Evolutionary conservation across 2,797 vertebrate genomes (phyloP), one percentile per base, ranked within the genome.

Genomic region (Malacoraja senta): DNA sequence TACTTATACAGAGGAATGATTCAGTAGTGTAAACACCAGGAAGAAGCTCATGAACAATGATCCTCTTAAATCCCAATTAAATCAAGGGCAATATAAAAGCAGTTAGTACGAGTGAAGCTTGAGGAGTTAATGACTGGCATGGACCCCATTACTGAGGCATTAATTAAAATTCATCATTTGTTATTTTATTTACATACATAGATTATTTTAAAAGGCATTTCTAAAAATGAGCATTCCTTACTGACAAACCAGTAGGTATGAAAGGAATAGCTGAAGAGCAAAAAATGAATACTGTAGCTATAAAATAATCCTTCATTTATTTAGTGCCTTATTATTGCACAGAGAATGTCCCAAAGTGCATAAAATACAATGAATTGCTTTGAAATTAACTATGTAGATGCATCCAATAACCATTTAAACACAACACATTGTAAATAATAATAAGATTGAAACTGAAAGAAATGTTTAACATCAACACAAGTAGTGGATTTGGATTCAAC

Each of bases 71-170:
- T 88, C 83, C 61, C 83, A 65, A 88, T 63, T 88, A 88, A 65
- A 88, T 88, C 83, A 88, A 65, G 83, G 83, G 29, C 58, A 88
- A 88, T 88, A 63, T 88, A 88, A 88, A 61, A 88, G 83, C 83
- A 65, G 29, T 88, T 88, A 88, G 83, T 15, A 88, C 13, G 24
- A 58, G 44, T 83, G 81, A 83, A 61, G 26, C 81, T 83, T 61
- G 61, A 68, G 84, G n/a, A 65, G 29, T 65, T 88, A 88, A 88
- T 65, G 29, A 88, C 61, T 65, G 61, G n/a, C n/a, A 68, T 88
- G 61, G n/a, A 68, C 61, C 61, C 84, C n/a, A 88, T 63, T 65
- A 17, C 32, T 65, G 29, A 88, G 61, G 61, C 84, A 88, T 88
- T 88, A 65, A 65, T 88, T 88, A 32, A 88, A 88, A 88, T 32